Conservation (phyloP, 2,888 invertebrate species). For the Octonoba sinensis region DNA sequence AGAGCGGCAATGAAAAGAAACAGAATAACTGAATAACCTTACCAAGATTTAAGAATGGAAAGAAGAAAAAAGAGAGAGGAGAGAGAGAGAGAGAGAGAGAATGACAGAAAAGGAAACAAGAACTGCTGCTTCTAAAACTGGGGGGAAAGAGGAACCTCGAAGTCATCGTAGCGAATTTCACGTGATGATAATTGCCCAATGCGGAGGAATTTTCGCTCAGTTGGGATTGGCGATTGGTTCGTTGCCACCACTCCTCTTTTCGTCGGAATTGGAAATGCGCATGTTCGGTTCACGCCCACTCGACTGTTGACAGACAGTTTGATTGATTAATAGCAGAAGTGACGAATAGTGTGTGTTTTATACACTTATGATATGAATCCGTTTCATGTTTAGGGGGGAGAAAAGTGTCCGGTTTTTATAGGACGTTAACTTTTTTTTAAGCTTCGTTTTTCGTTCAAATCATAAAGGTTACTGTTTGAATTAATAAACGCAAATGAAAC, state of each 20-base stretch:
- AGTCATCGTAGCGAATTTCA: background rate
- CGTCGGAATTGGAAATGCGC: constrained; percentile 18
- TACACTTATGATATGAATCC: too few species aligned
- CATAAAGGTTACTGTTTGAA: too few species aligned
- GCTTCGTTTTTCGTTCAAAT: too few species aligned
- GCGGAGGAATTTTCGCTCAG: background rate
- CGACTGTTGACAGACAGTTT: constrained; percentile 6
- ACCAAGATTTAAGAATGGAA: background rate
- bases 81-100: background rate
- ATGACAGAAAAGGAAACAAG: background rate
- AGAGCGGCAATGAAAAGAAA: constrained; percentile 8
- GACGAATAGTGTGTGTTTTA: background rate
- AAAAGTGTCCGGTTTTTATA: too few species aligned
- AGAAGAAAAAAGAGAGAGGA: background rate
- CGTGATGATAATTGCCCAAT: constrained; percentile 28
- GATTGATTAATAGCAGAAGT: constrained; percentile 22
- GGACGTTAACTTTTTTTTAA: too few species aligned
- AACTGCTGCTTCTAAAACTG: background rate
- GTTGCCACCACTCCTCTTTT: constrained; percentile 35
- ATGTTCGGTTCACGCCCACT: constrained; percentile 21
- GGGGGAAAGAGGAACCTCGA: background rate
- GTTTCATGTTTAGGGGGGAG: too few species aligned
- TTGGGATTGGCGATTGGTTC: constrained; percentile 40
- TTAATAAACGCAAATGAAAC: too few species aligned
- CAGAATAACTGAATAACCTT: background rate